phyloP scores from a whole-genome alignment of 2,113 vertebrate genomes.

The Dasyurus viverrinus region DNA sequence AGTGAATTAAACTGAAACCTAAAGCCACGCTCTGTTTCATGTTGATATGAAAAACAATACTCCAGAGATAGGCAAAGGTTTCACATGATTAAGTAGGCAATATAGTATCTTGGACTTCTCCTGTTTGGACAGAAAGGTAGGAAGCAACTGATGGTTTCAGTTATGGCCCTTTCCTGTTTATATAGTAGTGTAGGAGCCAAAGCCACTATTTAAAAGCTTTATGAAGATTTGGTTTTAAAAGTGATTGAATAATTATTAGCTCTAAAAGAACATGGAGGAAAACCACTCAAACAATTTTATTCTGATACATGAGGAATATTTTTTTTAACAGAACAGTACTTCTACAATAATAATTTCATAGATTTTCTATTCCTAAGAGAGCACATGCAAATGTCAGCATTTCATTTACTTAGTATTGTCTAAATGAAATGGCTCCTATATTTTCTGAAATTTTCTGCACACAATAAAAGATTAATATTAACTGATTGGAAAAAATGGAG shows the following conservation, averaged over 20 bases:
- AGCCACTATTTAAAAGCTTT: neutral
- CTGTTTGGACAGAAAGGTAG: neutral
- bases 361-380: neutral
- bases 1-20: neutral
- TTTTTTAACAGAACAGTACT: neutral
- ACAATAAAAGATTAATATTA: neutral
- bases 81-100: neutral
- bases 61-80: neutral
- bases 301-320: neutral
- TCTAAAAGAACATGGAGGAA: neutral
- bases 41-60: neutral
- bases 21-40: neutral
- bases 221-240: neutral
- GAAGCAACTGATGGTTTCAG: neutral
- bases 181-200: neutral
- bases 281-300: neutral
- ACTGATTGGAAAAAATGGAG: neutral
- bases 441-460: neutral
- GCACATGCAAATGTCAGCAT: neutral
- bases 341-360: neutral
- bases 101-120: neutral
- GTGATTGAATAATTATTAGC: neutral
- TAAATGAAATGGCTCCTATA: neutral
- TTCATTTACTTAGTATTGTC: neutral
- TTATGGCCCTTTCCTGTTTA: too few species aligned